Evolutionary conservation across 2,113 vertebrate genomes (phyloP), one percentile per base, ranked within the genome.

Genomic region (Nicator chloris): DNA sequence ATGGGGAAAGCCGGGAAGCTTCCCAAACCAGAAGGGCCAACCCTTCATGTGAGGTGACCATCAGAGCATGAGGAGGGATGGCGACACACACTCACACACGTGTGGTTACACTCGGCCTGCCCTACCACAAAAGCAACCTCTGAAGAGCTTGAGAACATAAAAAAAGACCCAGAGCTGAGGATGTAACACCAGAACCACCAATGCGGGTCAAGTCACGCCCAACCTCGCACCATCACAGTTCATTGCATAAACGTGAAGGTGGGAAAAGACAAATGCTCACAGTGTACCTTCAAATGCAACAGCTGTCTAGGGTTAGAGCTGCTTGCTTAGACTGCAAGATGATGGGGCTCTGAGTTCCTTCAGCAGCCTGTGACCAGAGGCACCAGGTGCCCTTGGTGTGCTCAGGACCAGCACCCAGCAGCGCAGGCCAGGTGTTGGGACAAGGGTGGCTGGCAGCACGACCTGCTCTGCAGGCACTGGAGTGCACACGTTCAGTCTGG

Each of bases 1-100:
- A 37, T 0, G 4, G 28, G 59, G 26, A 69, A 72, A 64, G 49
- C 22, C 6, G 2, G 4, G 33, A 35, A 60, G 42, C 27, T 24
- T 21, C 63, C 53, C 40, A 56, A 33, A 51, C 4, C n/a, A 19
- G 24, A 68, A 12, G 49, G 18, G 23, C n/a, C 76, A 81, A 4
- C 7, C 4, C 27, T 22, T 57, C 31, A 10, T 0, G 4, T 1
- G 17, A 17, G 20, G 31, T 0, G 1, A 31, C 15, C 10, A 2
- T 7, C 35, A 39, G 44, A 40, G n/a, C 23, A 15, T 0, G 50
- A 31, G 1, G 1, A 40, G 9, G 27, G 47, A 88, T 6, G 26
- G 45, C 21, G 27, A 7, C 6, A 31, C 3, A 6, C 28, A 2
- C 23, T 33, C 63, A 49, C 3, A 3, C 2, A 0, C 20, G 1